Base-by-base conservation (phyloP, 2,797 vertebrate genomes). In the Ambastaia sidthimunki region DNA sequence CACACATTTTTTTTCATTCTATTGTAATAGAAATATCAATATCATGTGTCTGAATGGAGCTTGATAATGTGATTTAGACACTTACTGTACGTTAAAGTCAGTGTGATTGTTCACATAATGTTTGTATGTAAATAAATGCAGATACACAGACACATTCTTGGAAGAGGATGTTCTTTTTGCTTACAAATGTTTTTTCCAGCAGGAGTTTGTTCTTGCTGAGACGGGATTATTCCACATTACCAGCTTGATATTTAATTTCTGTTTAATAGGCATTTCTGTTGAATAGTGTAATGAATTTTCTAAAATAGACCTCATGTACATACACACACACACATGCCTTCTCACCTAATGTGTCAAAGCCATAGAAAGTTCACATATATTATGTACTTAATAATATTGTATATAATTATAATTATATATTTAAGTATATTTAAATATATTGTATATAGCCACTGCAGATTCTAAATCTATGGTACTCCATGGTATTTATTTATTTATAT, bases 141-240 rank as follows among this genome's bases (percentile, higher is more conserved):
- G 68, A 71, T n/a, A 41, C 19, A 34, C 7, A 34, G 4, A 34
- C 31, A 57, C 63, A 57, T 57, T 57, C 50, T 55, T 70, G 44
- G 67, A 74, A 65, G 62, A 78, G 75, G 71, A 44, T 83, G 79
- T 78, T 76, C 59, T 74, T 78, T 9, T 23, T 7, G 47, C 41
- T 70, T 63, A 81, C 78, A 63, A 81, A 83, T 59, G 79, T 71
- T 69, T 71, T 54, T 79, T 47, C n/a, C 63, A 66, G 71, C 74
- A 76, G 81, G 82, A 68, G 34, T 67, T 71, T 59, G 1, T 31
- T 74, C 76, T 82, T 92, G 86, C 90, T 89, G 88, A 90, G 89
- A 89, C 88, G 90, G 88, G 91, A 93, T 93, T 92, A 91, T 89
- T 88, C 90, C 90, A 91, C 90, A 92, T 93, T 92, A 91, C 90